Percentiles rank a stretch among this genome's conserved stretches.
Conservation (phyloP, 2,888 invertebrate species). For the Lasioglossum calceatum region DNA sequence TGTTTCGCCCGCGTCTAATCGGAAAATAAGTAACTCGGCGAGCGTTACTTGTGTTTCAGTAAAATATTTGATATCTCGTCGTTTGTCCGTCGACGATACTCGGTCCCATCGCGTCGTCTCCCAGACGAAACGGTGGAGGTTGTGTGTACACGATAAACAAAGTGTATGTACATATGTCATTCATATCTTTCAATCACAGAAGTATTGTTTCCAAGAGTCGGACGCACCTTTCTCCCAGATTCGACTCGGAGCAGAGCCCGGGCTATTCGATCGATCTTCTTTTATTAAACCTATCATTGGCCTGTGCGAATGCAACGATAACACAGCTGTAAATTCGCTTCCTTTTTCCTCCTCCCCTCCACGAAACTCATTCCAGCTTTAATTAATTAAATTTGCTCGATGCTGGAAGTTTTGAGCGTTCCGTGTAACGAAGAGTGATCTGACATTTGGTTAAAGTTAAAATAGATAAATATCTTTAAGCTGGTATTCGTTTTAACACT, state of each 20-base stretch:
- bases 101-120: conserved; percentile 50
- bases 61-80: conserved; percentile 69
- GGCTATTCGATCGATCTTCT: not conserved
- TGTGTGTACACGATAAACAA: conserved; percentile 58
- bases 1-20: not conserved
- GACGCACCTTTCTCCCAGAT: conserved; percentile 8
- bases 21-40: conserved; percentile 25
- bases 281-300: not conserved
- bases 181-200: conserved; percentile 62
- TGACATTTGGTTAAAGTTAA: not conserved
- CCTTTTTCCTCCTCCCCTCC: not conserved
- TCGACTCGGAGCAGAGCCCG: not conserved
- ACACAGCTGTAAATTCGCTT: not conserved
- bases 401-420: not conserved
- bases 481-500: not conserved
- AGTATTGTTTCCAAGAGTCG: conserved; percentile 41
- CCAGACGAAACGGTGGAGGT: conserved; percentile 42
- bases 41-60: conserved; percentile 40
- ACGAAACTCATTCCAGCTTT: not conserved
- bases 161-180: conserved; percentile 48
- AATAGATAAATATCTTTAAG: not conserved
- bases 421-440: not conserved
- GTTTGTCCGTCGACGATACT: conserved; percentile 41
- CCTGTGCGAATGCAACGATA: not conserved
- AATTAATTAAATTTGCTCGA: not conserved